Evolutionary conservation across 2,113 vertebrate species (phyloP).

Genomic region (Antennarius striatus): DNA sequence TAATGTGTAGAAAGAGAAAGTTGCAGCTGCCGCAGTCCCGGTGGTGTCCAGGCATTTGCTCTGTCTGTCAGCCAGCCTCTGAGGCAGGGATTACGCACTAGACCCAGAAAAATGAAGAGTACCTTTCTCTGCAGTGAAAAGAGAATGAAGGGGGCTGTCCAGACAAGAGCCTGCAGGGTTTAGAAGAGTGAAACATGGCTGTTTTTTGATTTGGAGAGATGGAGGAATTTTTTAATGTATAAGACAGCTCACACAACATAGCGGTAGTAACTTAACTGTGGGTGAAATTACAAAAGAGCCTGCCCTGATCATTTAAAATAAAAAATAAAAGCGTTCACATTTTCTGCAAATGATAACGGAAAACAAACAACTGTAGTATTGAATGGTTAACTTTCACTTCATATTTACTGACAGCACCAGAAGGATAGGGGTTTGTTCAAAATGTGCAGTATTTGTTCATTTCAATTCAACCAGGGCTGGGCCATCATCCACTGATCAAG

Average conservation of each 20-base stretch:
- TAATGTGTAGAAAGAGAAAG: constrained; percentile 61
- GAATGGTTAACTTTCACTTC: no score
- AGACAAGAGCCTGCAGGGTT: constrained; percentile 35
- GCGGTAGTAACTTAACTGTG: no score
- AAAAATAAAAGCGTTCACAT: no score
- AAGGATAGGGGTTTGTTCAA: no score
- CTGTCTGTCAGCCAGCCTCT: constrained; percentile 49
- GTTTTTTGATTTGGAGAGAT: constrained; percentile 3
- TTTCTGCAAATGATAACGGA: no score
- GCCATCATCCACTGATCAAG: no score
- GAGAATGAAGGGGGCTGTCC: constrained; percentile 40
- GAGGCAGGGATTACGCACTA: constrained; percentile 61
- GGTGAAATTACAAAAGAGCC: no score
- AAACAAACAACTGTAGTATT: no score
- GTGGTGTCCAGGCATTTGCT: background rate
- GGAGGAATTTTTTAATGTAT: constrained; percentile 16
- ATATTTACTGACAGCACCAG: no score
- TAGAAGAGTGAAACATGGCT: constrained; percentile 18
- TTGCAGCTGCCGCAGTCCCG: constrained; percentile 52
- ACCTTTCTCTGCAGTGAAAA: constrained; percentile 34
- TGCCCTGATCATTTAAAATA: no score
- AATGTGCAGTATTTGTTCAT: no score
- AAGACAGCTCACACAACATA: constrained; percentile 8
- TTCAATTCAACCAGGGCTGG: no score
- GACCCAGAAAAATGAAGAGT: constrained; percentile 37